These are phyloP conservation scores for Anguilla pacifica DNA, from an alignment of 2,797 vertebrate species.

Conservation along the genomic window DNA sequence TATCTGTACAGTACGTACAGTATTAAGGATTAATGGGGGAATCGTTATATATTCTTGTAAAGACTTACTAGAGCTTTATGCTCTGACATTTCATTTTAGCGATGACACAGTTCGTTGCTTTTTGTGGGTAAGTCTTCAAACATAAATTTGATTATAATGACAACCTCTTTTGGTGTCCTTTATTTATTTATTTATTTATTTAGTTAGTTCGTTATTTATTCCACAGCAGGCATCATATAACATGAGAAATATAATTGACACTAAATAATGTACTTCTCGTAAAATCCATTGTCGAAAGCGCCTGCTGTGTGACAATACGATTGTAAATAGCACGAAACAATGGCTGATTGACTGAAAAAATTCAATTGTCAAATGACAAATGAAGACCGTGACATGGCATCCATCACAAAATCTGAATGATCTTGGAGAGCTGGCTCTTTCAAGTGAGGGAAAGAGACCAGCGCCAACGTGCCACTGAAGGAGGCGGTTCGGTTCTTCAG, in stretches of 20 bases:
- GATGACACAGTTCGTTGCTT: neutral
- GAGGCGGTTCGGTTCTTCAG: neutral
- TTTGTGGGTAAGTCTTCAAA: neutral
- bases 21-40: neutral
- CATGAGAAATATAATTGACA: neutral
- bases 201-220: neutral
- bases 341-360: neutral
- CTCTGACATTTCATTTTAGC: neutral
- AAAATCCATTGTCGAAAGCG: neutral
- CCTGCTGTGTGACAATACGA: neutral
- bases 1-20: neutral
- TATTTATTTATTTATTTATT: neutral
- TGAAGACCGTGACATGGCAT: neutral
- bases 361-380: neutral
- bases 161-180: neutral
- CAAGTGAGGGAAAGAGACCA: neutral
- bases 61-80: neutral
- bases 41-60: neutral
- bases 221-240: neutral
- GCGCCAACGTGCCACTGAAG: neutral
- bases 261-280: neutral
- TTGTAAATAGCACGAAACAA: neutral
- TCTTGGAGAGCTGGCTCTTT: neutral
- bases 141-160: neutral
- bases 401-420: neutral